Evolutionary conservation across 2,113 vertebrate genomes (phyloP), one percentile per base, ranked within the genome.

Genomic region (Hippoglossus stenolepis): DNA sequence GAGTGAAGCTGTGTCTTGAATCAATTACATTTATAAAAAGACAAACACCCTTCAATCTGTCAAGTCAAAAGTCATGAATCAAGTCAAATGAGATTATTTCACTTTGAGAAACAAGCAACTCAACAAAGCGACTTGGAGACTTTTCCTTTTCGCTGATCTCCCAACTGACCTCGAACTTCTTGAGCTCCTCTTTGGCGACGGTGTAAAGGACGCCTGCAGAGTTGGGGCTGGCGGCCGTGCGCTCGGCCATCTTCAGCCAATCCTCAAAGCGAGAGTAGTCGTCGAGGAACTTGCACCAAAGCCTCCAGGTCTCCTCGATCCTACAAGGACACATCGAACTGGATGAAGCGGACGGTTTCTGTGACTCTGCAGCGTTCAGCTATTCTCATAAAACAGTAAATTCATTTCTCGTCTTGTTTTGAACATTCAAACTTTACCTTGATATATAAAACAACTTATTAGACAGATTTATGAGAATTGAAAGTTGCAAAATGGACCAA

Each of bases 231-330:
- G 97, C 96, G 0, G 96, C 96, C 0, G 91, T 93, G 23, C 59
- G 83, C 92, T 99, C 98, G 0, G 96, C 95, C 0, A 92, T 70
- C 79, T 95, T 96, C 2, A 99, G 94, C 98, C 98, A 99, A 54
- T 96, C 96, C 83, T 99, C 97, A 28, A 98, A 98, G 62, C 93
- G 94, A 5, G 96, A 96, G 83, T 97, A 97, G 79, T 98, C 96
- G 0, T 98, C 96, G 60, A 97, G 92, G 91, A 99, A 98, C 83
- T 95, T 97, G 79, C 96, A 95, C 98, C 98, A 99, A 0, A 99
- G 90, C 17, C 93, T 94, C 97, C 96, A 97, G 0, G 98, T 99
- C 82, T 97, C 97, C 88, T 99, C 97, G 0, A 99, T 99, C 88
- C 98, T 99, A 85, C 58, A 65, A 11, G 45, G 17, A 67, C 14